Evolutionary conservation across 2,113 vertebrate species (phyloP), one percentile per base, ranked within the genome.

Genomic region (Nematolebias whitei): DNA sequence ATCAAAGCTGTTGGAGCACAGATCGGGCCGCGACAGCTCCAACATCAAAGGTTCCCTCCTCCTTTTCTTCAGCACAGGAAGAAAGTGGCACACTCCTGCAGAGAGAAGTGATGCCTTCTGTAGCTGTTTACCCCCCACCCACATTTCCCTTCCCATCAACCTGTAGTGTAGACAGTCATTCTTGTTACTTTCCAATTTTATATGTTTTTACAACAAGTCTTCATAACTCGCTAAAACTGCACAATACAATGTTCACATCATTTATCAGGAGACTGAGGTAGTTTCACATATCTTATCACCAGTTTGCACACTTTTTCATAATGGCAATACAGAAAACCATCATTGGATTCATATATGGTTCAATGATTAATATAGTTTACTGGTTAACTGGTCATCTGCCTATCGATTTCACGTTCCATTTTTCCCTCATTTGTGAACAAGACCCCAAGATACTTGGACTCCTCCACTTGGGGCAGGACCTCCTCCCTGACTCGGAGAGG

Each of bases 61-160:
- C 60, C 32, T 23, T 12, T 54, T 65, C 41, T 10, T n/a, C n/a
- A n/a, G n/a, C n/a, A n/a, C n/a, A n/a, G n/a, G n/a, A n/a, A n/a
- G 20, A 68, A 68, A 72, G 15, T 40, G 20, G 32, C 54, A 26
- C 40, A 10, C 48, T 54, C 63, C 63, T 26, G 49, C 54, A 41
- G 68, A 4, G 49, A 60, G 44, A 22, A 23, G 64, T 22, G 43
- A 38, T 26, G 12, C 20, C 15, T 48, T 61, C 70, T 45, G 63
- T 14, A 47, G 41, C 35, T 52, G 64, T 29, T 54, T 47, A 47
- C 58, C 26, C 22, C 24, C 35, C 24, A n/a, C n/a, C n/a, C n/a
- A n/a, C n/a, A n/a, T n/a, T n/a, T n/a, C n/a, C 13, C 29, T 47
- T 45, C 44, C 47, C 53, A 40, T 26, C 8, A 58, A 18, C 40